Evolutionary conservation across 2,888 invertebrate species (phyloP).

Genomic region (Argynnis bischoffii): DNA sequence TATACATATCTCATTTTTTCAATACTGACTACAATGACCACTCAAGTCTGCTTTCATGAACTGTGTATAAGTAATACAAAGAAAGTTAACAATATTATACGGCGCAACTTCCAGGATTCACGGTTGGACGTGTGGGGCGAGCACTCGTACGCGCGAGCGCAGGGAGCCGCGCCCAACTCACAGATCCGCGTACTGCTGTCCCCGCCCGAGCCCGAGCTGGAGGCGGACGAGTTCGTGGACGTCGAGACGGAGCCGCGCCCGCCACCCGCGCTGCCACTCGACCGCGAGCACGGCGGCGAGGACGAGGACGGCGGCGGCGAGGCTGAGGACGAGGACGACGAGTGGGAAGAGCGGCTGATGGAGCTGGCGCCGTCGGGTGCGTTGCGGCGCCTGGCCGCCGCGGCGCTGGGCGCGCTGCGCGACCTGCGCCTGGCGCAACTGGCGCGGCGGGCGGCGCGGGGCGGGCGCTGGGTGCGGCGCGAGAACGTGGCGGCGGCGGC

Average conservation of each 20-base stretch:
- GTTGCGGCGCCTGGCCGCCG: constrained; percentile 42
- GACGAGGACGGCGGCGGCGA: constrained; percentile 34
- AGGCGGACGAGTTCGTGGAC: constrained; percentile 36
- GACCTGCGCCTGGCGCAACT: constrained; percentile 53
- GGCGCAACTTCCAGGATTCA: constrained; percentile 39
- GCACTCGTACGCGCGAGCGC: constrained; percentile 68
- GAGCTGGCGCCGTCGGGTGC: constrained; percentile 47
- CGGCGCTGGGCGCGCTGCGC: constrained; percentile 54
- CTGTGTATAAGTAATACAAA: too few relatives aligned
- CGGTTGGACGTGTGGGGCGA: constrained; percentile 64
- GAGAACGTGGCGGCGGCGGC: constrained; percentile 46
- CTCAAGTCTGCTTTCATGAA: too few relatives aligned
- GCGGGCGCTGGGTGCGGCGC: constrained; percentile 33
- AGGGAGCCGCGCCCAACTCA: constrained; percentile 44
- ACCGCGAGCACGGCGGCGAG: constrained; percentile 32
- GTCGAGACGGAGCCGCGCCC: constrained; percentile 39
- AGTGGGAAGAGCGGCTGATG: constrained; percentile 50
- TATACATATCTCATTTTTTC: background rate
- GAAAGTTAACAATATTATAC: background rate
- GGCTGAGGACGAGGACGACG: constrained; percentile 54
- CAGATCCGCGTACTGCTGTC: constrained; percentile 48
- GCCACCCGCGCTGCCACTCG: constrained; percentile 31
- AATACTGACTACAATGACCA: background rate
- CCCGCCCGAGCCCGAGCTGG: constrained; percentile 42
- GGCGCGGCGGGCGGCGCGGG: constrained; percentile 33